phyloP scores from a whole-genome alignment of 2,797 vertebrate species.

The Melanotaenia pygmaea region DNA sequence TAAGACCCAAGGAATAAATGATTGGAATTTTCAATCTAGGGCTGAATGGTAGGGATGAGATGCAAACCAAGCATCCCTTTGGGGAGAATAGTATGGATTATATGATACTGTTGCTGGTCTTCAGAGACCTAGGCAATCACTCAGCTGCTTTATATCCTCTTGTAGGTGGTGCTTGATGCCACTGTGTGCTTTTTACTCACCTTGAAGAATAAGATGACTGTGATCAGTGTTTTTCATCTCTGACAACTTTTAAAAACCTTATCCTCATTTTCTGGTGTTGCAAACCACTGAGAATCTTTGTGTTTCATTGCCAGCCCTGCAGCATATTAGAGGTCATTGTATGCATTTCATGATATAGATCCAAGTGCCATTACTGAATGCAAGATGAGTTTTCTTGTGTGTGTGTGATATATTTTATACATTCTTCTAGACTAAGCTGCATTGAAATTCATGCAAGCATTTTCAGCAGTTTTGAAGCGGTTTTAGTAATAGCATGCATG shows the following conservation, averaged over 20 bases:
- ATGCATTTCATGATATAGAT: constrained; percentile 66
- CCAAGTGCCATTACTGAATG: constrained; percentile 61
- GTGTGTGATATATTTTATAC: constrained; percentile 34
- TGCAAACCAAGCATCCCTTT: constrained; percentile 75
- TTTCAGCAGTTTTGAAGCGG: constrained; percentile 9
- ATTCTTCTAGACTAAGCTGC: constrained; percentile 22
- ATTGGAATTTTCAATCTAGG: constrained; percentile 74
- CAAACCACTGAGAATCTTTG: constrained; percentile 46
- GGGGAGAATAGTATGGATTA: constrained; percentile 73
- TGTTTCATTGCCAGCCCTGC: constrained; percentile 47
- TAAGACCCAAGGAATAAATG: constrained; percentile 61
- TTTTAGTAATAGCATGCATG: constrained; percentile 1
- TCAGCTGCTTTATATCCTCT: constrained; percentile 72
- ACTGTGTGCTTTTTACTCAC: constrained; percentile 58
- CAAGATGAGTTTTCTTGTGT: constrained; percentile 23
- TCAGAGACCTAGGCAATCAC: constrained; percentile 69
- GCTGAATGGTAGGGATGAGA: constrained; percentile 68
- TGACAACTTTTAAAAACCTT: constrained; percentile 63
- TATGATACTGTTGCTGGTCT: constrained; percentile 69
- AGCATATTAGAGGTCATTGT: constrained; percentile 58
- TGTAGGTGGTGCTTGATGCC: constrained; percentile 58
- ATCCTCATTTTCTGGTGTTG: constrained; percentile 53
- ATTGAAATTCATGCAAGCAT: constrained; percentile 20
- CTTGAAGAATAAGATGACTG: constrained; percentile 62
- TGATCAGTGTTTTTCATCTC: constrained; percentile 69